A percentile compares a stretch with the other conserved stretches of the same genome.
Conservation (phyloP, 2,888 invertebrate species). For the Ceramica pisi region DNA sequence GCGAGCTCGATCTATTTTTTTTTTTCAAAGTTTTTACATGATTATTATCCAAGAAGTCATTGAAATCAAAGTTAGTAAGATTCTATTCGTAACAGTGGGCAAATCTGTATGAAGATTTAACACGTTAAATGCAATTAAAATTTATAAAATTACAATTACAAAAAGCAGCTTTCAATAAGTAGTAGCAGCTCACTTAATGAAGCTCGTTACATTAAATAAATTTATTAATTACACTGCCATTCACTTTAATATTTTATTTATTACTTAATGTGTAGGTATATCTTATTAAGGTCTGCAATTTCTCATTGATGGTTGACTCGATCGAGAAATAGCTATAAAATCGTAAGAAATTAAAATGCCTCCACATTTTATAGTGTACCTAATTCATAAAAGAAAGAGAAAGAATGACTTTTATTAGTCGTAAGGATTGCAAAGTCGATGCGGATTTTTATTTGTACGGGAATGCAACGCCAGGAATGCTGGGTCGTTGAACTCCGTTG, state of each 20-base stretch:
- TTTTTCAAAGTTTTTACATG: slow-evolving; percentile 49
- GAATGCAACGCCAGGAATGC: slow-evolving; percentile 79
- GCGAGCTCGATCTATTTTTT: slow-evolving; percentile 64
- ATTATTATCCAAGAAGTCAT: neutral
- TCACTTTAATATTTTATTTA: slow-evolving; percentile 20
- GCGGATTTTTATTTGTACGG: slow-evolving; percentile 75
- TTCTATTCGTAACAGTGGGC: slow-evolving; percentile 12
- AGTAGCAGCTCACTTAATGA: slow-evolving; percentile 7
- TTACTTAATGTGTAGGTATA: slow-evolving; percentile 8
- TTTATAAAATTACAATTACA: slow-evolving; percentile 11
- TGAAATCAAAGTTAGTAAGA: slow-evolving; percentile 37
- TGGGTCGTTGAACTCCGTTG: slow-evolving; percentile 77
- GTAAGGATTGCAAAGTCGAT: slow-evolving; percentile 63
- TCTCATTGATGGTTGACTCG: slow-evolving; percentile 40
- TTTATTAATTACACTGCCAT: slow-evolving; percentile 26
- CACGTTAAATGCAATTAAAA: slow-evolving; percentile 28
- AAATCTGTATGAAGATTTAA: slow-evolving; percentile 18
- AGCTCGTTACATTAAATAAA: slow-evolving; percentile 36
- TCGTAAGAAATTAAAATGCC: slow-evolving; percentile 70
- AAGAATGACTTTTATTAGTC: slow-evolving; percentile 67
- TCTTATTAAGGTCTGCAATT: slow-evolving; percentile 28
- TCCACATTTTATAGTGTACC: slow-evolving; percentile 56
- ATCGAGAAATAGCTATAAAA: slow-evolving; percentile 53
- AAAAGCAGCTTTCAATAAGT: slow-evolving; percentile 23
- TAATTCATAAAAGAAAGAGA: slow-evolving; percentile 65